A percentile compares a stretch with the other conserved stretches of the same genome.
These are phyloP conservation scores for Pitta sordida DNA, from an alignment of 2,113 vertebrate genomes.

Conservation along the genomic window DNA sequence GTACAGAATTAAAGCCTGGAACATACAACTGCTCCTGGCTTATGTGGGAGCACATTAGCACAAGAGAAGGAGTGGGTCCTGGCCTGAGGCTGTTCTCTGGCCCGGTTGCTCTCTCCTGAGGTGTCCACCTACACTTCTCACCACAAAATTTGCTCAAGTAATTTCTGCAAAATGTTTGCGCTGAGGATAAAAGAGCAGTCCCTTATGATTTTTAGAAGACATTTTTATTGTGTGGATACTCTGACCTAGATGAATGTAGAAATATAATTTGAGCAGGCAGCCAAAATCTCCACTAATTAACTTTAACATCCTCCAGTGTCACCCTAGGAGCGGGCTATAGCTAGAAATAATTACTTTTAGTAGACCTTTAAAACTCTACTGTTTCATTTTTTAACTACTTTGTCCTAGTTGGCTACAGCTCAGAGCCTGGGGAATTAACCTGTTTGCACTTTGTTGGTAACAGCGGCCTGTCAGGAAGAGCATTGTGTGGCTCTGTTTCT, in stretches of 20 bases:
- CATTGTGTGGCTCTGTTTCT: accelerated
- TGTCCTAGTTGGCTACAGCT: background rate
- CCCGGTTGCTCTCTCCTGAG: background rate
- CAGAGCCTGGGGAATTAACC: background rate
- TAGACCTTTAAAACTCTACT: background rate
- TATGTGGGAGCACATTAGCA: background rate
- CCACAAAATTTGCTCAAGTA: background rate
- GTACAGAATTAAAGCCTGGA: background rate
- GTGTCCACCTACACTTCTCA: background rate
- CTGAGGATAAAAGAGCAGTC: background rate
- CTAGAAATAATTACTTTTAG: background rate
- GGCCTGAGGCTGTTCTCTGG: background rate
- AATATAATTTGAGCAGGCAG: background rate
- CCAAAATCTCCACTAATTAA: background rate
- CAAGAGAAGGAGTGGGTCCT: background rate
- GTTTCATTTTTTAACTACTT: background rate
- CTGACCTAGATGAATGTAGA: background rate
- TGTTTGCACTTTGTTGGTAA: background rate
- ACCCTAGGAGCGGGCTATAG: background rate
- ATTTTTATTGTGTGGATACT: background rate
- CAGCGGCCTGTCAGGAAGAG: background rate
- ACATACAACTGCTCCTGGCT: background rate
- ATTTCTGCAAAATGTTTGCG: background rate
- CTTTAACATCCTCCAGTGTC: background rate
- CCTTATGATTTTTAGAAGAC: background rate